Base-by-base conservation (phyloP, 2,797 vertebrate genomes). In the Pangasius sanitwongsei region DNA sequence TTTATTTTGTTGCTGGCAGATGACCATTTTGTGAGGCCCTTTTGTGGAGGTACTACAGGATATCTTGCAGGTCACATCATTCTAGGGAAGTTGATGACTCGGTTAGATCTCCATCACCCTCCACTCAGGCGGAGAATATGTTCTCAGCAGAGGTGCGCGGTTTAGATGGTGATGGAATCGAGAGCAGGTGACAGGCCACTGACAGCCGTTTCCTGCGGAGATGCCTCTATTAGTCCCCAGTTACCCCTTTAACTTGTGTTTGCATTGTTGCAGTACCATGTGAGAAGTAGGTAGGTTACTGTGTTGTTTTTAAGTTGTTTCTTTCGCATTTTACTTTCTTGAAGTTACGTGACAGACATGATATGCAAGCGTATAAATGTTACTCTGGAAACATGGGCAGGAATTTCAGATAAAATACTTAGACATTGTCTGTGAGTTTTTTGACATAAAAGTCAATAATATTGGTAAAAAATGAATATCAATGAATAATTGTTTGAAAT, bases 71-170 rank as follows among this genome's bases (percentile, higher is more conserved):
- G 97, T 97, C 97, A 96, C 96, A 96, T 96, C 96, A 97, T 96
- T 96, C 96, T 94, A 92, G 94, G 95, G 95, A 97, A 97, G 97
- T 97, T 97, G 97, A 97, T 93, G 93, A 95, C 96, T 97, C 96
- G 96, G 96, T 97, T 97, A 96, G 95, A 96, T 96, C 96, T 96
- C 94, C 96, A 97, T 97, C 97, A 95, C 94, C 95, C 95, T 95
- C 94, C 96, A 95, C 95, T 94, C 95, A 95, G 95, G 95, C 95
- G 95, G 94, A 95, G 94, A 94, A 95, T 91, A 93, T 95, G 94
- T 92, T 95, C 94, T 93, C 93, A 94, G 95, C 93, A 94, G 93
- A 90, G 80, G 90, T 25, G 85, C 90, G 87, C 87, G 78, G 91
- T 89, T 91, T 86, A 89, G 89, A 89, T 86, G 69, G 90, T 91